Evolutionary conservation across 2,113 vertebrate species (phyloP), one percentile per base, ranked within the genome.

Genomic region (Phaethon lepturus): DNA sequence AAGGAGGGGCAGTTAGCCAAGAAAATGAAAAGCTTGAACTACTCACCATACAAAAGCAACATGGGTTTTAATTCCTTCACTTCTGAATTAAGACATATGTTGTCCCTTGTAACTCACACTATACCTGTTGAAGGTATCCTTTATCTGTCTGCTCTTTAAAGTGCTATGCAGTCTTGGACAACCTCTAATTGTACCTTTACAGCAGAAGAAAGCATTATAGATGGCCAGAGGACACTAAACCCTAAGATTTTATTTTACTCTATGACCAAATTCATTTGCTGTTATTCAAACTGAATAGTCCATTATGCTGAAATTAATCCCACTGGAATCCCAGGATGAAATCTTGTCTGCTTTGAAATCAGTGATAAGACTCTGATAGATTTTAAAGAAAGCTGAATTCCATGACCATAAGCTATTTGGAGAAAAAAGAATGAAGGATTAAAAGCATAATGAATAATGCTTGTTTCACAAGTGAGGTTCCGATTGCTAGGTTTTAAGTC

Each of bases 21-120:
- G 59, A 77, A 94, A 93, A 93, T 77, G 5, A 78, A 93, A 94
- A 90, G 15, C 22, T 49, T 84, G 52, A 97, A 87, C 74, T 72
- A 52, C 18, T 71, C 74, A 75, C 62, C 78, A 49, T 76, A 82
- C 8, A 60, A 96, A 87, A 76, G 16, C 35, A 52, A 53, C 40
- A 14, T n/a, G 53, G 19, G 19, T 78, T 92, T 95, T 95, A 76
- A 91, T 94, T 95, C 66, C 35, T 79, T 91, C 58, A 53, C 45
- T 93, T 73, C 59, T 62, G 49, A 94, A 94, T 77, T 62, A 84
- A 95, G 77, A 86, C 23, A 35, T 44, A 52, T 58, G 59, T 53
- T 93, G 62, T 63, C 16, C 26, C n/a, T 45, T 35, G n/a, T 75
- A 95, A 92, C 47, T 96, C 62, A 85, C 35, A 62, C n/a, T 64